These are phyloP conservation scores for Aix galericulata DNA, from an alignment of 2,113 vertebrate species.

Conservation along the genomic window DNA sequence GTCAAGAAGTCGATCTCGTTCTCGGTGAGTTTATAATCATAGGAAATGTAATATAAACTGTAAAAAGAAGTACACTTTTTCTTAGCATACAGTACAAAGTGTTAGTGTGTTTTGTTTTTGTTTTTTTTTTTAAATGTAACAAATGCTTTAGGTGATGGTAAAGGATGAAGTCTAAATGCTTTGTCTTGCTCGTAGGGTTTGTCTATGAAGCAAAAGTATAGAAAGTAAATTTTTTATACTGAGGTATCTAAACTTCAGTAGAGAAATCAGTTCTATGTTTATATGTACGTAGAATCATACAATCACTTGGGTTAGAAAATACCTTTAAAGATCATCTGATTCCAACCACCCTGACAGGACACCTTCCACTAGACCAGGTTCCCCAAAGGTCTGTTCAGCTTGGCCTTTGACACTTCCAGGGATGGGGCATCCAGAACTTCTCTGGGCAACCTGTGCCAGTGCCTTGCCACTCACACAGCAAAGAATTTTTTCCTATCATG, in stretches of 20 bases:
- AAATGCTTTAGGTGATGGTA: not conserved
- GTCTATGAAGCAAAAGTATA: not conserved
- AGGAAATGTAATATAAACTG: not conserved
- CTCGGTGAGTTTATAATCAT: conserved; percentile 68
- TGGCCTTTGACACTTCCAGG: not conserved
- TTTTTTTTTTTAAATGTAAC: not conserved
- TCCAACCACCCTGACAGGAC: not conserved
- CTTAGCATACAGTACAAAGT: not conserved
- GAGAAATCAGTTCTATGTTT: not conserved
- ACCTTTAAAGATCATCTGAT: not conserved
- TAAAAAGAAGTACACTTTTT: not conserved
- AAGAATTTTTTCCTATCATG: not conserved
- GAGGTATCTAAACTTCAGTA: not conserved
- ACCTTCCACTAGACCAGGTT: not conserved
- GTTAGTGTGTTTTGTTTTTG: too few species aligned
- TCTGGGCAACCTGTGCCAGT: not conserved
- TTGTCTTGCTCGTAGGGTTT: not conserved
- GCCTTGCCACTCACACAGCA: not conserved
- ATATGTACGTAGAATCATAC: not conserved
- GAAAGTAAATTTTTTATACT: not conserved
- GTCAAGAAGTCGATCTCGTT: conserved; percentile 86
- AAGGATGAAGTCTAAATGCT: not conserved
- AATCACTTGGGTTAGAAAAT: not conserved
- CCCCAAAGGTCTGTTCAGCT: not conserved
- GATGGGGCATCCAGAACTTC: not conserved